phyloP scores from a whole-genome alignment of 2,113 vertebrate species.

The Macaca fascicularis region DNA sequence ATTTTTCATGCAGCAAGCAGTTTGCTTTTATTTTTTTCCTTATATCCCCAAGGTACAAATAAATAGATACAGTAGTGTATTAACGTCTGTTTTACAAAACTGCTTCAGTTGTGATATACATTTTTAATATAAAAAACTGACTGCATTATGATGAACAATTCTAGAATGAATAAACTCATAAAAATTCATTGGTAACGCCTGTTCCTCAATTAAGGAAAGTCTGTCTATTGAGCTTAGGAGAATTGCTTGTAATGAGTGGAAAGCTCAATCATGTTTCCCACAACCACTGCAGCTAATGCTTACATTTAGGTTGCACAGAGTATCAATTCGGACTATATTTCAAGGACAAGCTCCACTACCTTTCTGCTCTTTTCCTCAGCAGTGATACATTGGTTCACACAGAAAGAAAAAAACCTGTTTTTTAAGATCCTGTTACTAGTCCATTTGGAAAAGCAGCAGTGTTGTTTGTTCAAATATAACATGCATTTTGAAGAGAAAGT shows the following conservation, averaged over 20 bases:
- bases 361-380: slow-evolving; percentile 59
- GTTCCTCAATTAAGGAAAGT: slow-evolving; percentile 69
- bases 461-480: background rate
- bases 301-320: background rate
- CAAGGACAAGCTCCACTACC: slow-evolving; percentile 49
- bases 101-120: slow-evolving; percentile 81
- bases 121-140: slow-evolving; percentile 83
- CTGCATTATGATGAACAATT: slow-evolving; percentile 67
- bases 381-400: background rate
- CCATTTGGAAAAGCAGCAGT: slow-evolving; percentile 46
- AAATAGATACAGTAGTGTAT: slow-evolving; percentile 77
- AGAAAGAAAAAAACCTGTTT: background rate
- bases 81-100: slow-evolving; percentile 81
- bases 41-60: slow-evolving; percentile 77
- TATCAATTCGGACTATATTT: slow-evolving; percentile 14
- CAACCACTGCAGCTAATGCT: background rate
- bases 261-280: background rate
- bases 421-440: slow-evolving; percentile 49
- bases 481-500: slow-evolving; percentile 10
- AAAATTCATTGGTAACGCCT: slow-evolving; percentile 78
- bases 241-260: slow-evolving; percentile 53
- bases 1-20: slow-evolving; percentile 81
- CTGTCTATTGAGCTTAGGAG: slow-evolving; percentile 44
- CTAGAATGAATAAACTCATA: slow-evolving; percentile 71
- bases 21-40: slow-evolving; percentile 62